phyloP scores from a whole-genome alignment of 2,888 invertebrate genomes.

The Bugula neritina region DNA sequence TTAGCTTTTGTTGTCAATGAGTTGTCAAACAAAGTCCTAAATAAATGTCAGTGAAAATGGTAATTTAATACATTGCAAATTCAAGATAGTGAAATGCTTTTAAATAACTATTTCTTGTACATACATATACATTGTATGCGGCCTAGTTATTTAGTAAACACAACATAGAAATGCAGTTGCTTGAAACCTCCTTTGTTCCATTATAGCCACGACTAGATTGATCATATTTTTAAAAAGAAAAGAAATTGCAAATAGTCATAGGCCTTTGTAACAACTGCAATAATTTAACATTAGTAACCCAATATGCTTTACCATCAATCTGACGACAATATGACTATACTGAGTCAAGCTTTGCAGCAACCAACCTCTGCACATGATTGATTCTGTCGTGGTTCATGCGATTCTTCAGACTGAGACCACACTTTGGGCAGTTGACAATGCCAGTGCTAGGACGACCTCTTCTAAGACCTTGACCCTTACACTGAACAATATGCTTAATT shows the following conservation, averaged over 20 bases:
- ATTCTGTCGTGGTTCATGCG: constrained; percentile 24
- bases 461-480: constrained; percentile 14
- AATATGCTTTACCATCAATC: no score
- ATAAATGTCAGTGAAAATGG: background rate
- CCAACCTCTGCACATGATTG: constrained; percentile 17
- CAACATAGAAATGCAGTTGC: no score
- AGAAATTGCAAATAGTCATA: no score
- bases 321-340: no score
- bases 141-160: no score
- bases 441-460: constrained; percentile 16
- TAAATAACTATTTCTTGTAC: background rate
- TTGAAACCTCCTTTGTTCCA: no score
- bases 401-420: constrained; percentile 8
- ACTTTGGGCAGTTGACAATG: constrained; percentile 22
- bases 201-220: no score
- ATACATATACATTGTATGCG: no score
- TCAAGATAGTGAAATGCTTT: background rate
- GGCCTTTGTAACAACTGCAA: no score
- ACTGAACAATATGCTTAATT: constrained; percentile 17
- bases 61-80: background rate
- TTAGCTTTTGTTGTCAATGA: background rate
- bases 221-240: no score
- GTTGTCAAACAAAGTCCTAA: background rate
- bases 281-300: no score
- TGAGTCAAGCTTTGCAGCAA: no score